Evolutionary conservation across 2,888 invertebrate species (phyloP).

Genomic region (Schizaphis graminum): DNA sequence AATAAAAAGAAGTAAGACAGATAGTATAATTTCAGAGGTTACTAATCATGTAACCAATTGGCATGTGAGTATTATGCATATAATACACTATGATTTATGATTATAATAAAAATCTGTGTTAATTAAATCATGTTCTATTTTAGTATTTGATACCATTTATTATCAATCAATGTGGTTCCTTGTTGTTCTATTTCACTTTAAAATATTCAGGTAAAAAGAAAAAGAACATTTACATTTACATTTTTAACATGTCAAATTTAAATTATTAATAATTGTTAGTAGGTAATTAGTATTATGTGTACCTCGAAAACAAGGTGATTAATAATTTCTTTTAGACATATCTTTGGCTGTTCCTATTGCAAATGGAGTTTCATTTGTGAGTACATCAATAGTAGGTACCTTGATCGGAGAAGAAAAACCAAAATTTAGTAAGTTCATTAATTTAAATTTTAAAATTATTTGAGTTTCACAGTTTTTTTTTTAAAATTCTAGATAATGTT

Average conservation of each 20-base stretch:
- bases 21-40: conserved; percentile 25
- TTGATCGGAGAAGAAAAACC: conserved; percentile 57
- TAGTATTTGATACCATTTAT: conserved; percentile 55
- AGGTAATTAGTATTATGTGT: not conserved
- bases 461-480: not conserved
- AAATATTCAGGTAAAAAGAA: conserved; percentile 53
- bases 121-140: conserved; percentile 31
- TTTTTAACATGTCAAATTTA: not conserved
- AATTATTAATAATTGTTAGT: not conserved
- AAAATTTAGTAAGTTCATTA: conserved; percentile 35
- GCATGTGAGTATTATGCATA: conserved; percentile 42
- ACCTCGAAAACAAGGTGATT: not conserved
- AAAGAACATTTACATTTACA: not conserved
- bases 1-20: conserved; percentile 42
- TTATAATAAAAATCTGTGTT: not conserved
- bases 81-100: not conserved
- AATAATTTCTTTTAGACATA: conserved; percentile 49
- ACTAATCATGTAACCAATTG: conserved; percentile 44
- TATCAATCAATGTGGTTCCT: conserved; percentile 56
- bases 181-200: conserved; percentile 54
- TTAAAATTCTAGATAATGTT: not conserved
- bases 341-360: conserved; percentile 61
- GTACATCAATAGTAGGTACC: conserved; percentile 54
- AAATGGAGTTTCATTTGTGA: conserved; percentile 54
- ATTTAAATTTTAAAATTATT: not conserved